Evolutionary conservation across 2,797 vertebrate genomes (phyloP), one percentile per base, ranked within the genome.

Genomic region (Gymnoscopelus microlampas): DNA sequence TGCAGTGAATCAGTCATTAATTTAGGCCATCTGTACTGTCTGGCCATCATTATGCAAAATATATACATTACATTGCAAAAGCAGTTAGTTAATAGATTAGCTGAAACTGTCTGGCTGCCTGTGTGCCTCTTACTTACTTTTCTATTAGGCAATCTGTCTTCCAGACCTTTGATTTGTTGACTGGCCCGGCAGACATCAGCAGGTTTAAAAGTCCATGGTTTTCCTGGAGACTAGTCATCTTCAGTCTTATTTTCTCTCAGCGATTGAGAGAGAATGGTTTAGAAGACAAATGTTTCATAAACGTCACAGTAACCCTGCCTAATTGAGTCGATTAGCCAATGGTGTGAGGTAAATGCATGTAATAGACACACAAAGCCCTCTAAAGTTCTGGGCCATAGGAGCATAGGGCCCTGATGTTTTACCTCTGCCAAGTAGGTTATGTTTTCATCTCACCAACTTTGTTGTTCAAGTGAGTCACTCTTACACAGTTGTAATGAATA

Each of bases 181-280:
- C n/a, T n/a, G n/a, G n/a, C n/a, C n/a, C n/a, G n/a, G n/a, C n/a
- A n/a, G n/a, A n/a, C n/a, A 14, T 60, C 32, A 47, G 29, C 4
- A 47, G 23, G 10, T 11, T 29, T 4, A 29, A 29, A 57, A 57
- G 26, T 26, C 26, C 3, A 26, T 26, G 26, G 26, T 26, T 26
- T 26, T 26, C 26, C 26, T 26, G n/a, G n/a, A n/a, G n/a, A n/a
- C n/a, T n/a, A n/a, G n/a, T n/a, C n/a, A n/a, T n/a, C n/a, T n/a
- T n/a, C n/a, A n/a, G n/a, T n/a, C n/a, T n/a, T n/a, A n/a, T n/a
- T n/a, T n/a, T n/a, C n/a, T n/a, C n/a, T n/a, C 76, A 70, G 57
- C 68, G 53, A 77, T 39, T 78, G 66, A 83, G 76, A 51, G 35
- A 64, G 71, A 81, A 73, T 56, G 49, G 60, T 50, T 26, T 39